Evolutionary conservation across 1,140 invertebrate species (phyloP).

Genomic region (Tetramorium parvispinum): DNA sequence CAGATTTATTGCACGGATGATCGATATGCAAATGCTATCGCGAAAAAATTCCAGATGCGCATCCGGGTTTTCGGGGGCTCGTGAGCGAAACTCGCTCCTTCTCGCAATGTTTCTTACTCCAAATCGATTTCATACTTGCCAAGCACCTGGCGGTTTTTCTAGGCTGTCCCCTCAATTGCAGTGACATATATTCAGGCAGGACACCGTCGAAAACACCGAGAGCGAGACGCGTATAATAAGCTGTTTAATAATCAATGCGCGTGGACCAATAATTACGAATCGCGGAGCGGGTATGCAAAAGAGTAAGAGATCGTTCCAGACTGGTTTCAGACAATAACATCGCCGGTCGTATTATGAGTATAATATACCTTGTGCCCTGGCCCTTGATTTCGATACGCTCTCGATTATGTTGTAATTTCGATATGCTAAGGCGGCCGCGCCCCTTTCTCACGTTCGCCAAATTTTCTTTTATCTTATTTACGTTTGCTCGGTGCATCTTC

Average conservation of each 20-base stretch:
- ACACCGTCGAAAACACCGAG: constrained; percentile 62
- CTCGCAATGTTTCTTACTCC: constrained; percentile 2
- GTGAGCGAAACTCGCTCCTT: background rate
- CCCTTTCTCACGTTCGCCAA: constrained; percentile 78
- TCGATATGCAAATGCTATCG: constrained; percentile 1
- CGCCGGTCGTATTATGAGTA: constrained; percentile 74
- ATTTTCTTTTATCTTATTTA: constrained; percentile 61
- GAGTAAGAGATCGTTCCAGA: constrained; percentile 78
- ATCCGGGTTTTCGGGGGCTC: background rate
- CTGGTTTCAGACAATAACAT: constrained; percentile 85
- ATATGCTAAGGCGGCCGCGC: constrained; percentile 80
- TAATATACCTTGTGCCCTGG: constrained; percentile 61
- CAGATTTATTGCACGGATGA: constrained; percentile 12
- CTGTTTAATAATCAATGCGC: constrained; percentile 85
- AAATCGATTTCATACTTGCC: background rate
- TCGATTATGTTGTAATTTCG: constrained; percentile 85
- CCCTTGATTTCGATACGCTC: constrained; percentile 80
- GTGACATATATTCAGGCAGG: constrained; percentile 14
- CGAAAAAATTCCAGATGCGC: constrained; percentile 14
- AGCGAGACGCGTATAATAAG: constrained; percentile 78
- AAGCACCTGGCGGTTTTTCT: constrained; percentile 39
- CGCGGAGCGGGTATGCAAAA: constrained; percentile 83
- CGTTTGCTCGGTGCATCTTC: constrained; percentile 20
- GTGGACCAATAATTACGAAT: constrained; percentile 83
- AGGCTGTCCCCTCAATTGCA: constrained; percentile 16